Evolutionary conservation across 2,797 vertebrate species (phyloP).

Genomic region (Spizella passerina): DNA sequence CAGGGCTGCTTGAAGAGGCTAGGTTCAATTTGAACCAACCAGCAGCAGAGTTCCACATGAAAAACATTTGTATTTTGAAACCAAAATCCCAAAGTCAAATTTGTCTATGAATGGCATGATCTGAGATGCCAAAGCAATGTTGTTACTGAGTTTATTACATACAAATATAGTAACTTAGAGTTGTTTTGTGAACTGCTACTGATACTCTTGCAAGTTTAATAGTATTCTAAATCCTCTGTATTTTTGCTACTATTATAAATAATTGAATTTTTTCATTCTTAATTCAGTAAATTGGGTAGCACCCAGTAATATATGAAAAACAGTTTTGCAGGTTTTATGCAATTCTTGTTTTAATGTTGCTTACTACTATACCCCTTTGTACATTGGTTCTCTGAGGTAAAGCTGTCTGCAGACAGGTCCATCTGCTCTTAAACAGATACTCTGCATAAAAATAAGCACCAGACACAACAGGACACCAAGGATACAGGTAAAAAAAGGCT

Average conservation of each 20-base stretch:
- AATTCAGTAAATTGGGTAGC: neutral
- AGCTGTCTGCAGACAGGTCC: neutral
- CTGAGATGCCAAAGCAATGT: neutral
- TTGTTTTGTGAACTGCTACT: neutral
- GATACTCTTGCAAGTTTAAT: neutral
- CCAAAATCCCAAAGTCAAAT: neutral
- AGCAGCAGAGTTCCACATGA: neutral
- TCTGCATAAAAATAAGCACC: neutral
- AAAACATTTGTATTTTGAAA: neutral
- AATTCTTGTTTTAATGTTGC: neutral
- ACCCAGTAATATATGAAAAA: neutral
- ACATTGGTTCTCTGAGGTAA: rapidly evolving
- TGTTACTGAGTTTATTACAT: neutral
- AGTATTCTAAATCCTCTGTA: neutral
- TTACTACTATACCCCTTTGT: neutral
- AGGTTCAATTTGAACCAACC: neutral
- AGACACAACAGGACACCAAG: neutral
- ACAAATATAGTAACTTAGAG: neutral
- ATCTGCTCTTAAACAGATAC: neutral
- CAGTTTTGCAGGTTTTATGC: neutral
- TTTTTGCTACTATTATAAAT: neutral
- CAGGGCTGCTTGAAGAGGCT: neutral
- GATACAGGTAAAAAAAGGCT: neutral
- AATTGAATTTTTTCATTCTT: neutral
- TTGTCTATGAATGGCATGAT: neutral